These are phyloP conservation scores for Orthosia cruda DNA, from an alignment of 2,888 invertebrate genomes.

Conservation along the genomic window DNA sequence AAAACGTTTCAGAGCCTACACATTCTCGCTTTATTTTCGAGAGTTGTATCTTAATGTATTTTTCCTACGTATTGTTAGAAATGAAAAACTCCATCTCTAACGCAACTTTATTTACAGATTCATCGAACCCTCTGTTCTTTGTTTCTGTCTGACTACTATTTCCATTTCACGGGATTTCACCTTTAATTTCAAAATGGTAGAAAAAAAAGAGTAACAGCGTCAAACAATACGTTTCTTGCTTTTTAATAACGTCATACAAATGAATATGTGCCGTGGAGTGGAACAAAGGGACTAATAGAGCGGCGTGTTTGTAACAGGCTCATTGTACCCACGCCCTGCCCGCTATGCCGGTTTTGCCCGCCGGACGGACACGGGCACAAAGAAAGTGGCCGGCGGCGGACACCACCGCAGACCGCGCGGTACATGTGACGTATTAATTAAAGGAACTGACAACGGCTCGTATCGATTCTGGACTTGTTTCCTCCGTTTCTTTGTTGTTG, in stretches of 20 bases:
- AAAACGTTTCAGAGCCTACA: too few relatives aligned
- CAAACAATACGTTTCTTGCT: not conserved
- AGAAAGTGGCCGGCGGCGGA: slow-evolving; percentile 9
- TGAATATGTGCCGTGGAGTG: slow-evolving; percentile 15
- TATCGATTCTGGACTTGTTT: slow-evolving; percentile 16
- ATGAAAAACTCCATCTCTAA: not conserved
- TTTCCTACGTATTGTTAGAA: not conserved
- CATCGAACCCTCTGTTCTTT: not conserved
- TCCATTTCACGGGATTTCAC: slow-evolving; percentile 14
- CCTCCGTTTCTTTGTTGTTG: not conserved
- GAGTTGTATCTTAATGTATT: not conserved
- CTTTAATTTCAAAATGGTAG: slow-evolving; percentile 15
- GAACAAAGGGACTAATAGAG: slow-evolving; percentile 25
- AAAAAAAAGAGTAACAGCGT: slow-evolving; percentile 6
- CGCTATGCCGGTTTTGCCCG: not conserved
- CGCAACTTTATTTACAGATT: not conserved
- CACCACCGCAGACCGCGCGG: not conserved
- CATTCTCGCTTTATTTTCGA: not conserved
- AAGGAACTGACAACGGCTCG: slow-evolving; percentile 14
- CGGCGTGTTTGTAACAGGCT: not conserved
- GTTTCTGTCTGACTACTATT: slow-evolving; percentile 8
- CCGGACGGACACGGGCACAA: not conserved
- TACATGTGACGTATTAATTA: slow-evolving; percentile 39
- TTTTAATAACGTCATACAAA: slow-evolving; percentile 25
- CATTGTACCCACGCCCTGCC: not conserved